Evolutionary conservation across 2,797 vertebrate species (phyloP).

Genomic region (Pteropus rufus): DNA sequence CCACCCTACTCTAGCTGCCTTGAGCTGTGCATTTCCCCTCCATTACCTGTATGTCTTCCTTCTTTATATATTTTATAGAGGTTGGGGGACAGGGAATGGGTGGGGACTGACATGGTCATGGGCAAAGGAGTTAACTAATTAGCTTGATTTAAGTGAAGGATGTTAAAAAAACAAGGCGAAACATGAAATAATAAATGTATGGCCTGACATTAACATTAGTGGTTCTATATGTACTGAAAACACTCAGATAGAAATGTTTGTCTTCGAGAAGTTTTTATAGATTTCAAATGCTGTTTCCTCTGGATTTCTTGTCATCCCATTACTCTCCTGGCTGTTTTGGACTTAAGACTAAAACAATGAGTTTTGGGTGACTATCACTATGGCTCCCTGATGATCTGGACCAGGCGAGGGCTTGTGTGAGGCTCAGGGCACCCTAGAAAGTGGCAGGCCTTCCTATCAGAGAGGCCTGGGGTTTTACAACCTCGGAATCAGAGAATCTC

Average conservation of each 20-base stretch:
- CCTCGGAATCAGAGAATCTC: not conserved
- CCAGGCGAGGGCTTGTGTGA: not conserved
- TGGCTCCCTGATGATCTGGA: not conserved
- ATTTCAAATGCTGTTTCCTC: conserved; percentile 71
- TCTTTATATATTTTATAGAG: conserved; percentile 6
- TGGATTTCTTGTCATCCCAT: conserved; percentile 68
- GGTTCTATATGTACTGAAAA: conserved; percentile 69
- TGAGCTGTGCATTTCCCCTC: not conserved
- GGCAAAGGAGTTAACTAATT: not conserved
- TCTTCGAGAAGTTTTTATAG: conserved; percentile 70
- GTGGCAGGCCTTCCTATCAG: not conserved
- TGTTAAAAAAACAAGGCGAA: not conserved
- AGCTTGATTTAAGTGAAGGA: conserved; percentile 43
- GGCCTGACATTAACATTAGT: conserved; percentile 50
- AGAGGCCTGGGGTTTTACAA: not conserved
- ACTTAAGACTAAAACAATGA: not conserved
- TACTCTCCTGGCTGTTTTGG: not conserved
- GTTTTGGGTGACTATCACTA: not conserved
- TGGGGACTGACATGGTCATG: not conserved
- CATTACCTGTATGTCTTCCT: not conserved
- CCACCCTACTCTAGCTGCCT: not conserved
- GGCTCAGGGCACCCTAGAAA: not conserved
- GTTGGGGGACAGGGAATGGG: not conserved
- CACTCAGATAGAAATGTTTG: conserved; percentile 74
- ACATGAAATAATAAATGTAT: conserved; percentile 44